Evolutionary conservation across 2,888 invertebrate genomes (phyloP), one percentile per base, ranked within the genome.

Genomic region (Cremastinae sp.): DNA sequence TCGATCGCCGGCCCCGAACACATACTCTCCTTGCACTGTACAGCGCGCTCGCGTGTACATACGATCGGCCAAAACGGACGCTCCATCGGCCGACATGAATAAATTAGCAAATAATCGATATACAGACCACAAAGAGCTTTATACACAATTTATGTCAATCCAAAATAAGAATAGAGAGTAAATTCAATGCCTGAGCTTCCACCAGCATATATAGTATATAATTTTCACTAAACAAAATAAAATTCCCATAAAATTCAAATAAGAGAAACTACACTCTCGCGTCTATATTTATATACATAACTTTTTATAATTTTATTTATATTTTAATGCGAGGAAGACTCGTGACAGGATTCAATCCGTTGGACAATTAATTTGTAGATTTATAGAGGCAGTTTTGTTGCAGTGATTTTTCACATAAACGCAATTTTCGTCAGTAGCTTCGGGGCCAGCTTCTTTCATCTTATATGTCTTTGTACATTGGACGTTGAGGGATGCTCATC

Each of bases 41-140:
- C 10, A 28, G 43, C 14, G 43, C 45, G 28, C 45, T 28, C 28
- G 41, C 28, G 12, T 64, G 34, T 41, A 65, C 41, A 45, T 16
- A 51, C 0, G 20, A 41, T 47, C 53, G 18, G 43, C 41, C 61
- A 65, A 71, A 68, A 62, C 54, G 62, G 62, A 72, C 70, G 54
- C 62, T 74, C 62, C 78, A 78, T 75, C 80, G 80, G 65, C 79
- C 78, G 59, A 75, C 81, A 85, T 88, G 86, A 88, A 88, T 87
- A 88, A 88, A 88, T 88, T 87, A 87, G 72, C 80, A 76, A 82
- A 82, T 79, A 87, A 88, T 88, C 88, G 84, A 88, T 88, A 87
- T 9, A 51, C 16, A 78, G 59, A 78, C 73, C 80, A 68, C 75
- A 78, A 77, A 75, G 78, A 38, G 28, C 22, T 28, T 28, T 53